Evolutionary conservation across 2,113 vertebrate species (phyloP).

Genomic region (Dasyornis broadbenti): DNA sequence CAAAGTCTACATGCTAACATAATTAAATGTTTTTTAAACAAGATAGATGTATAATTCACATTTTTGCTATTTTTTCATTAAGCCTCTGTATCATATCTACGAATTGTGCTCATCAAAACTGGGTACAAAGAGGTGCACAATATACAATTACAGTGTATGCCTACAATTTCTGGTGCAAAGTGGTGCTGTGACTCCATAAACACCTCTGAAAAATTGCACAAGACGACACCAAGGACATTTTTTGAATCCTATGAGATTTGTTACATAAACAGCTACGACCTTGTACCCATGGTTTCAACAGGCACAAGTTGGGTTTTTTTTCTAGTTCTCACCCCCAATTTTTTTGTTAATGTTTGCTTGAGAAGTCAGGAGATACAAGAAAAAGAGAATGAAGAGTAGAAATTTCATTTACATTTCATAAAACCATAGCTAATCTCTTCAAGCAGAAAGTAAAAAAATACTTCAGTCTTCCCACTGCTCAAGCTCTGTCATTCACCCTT

Average conservation of each 20-base stretch:
- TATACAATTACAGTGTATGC: background rate
- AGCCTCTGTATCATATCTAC: background rate
- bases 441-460: background rate
- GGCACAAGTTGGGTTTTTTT: background rate
- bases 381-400: background rate
- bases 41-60: background rate
- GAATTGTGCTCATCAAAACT: background rate
- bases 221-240: background rate
- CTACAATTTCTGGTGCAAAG: background rate
- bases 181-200: background rate
- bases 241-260: slow-evolving; percentile 17
- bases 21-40: background rate
- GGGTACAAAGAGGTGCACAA: background rate
- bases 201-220: slow-evolving; percentile 7
- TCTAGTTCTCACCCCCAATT: background rate
- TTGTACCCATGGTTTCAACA: background rate
- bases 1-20: background rate
- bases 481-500: background rate
- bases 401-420: background rate
- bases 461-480: background rate
- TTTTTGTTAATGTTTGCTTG: background rate
- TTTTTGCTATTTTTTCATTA: background rate
- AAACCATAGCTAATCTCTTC: background rate
- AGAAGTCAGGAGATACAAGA: background rate
- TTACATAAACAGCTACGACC: background rate